Conservation (phyloP, 2,797 vertebrate genomes). For the Hirundo rustica region DNA sequence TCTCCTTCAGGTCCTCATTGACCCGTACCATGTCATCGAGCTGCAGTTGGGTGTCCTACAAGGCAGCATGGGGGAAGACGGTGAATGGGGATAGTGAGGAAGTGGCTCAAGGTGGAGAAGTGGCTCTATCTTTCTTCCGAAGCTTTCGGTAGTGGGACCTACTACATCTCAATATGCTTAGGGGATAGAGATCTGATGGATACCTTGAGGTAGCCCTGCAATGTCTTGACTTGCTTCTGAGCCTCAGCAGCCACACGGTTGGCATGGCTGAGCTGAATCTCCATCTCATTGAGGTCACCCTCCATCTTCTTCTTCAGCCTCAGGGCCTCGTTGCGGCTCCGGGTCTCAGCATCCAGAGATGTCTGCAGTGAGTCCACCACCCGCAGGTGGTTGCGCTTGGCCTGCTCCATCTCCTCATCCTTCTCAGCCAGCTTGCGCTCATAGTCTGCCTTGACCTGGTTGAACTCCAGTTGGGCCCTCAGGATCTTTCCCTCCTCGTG, state of each 20-base stretch:
- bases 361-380: slow-evolving; percentile 53
- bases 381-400: slow-evolving; percentile 89
- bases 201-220: slow-evolving; percentile 31
- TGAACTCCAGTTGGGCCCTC: slow-evolving; percentile 89
- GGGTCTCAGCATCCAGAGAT: slow-evolving; percentile 74
- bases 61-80: accelerated
- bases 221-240: slow-evolving; percentile 20
- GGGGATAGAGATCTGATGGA: background rate
- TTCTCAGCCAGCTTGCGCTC: slow-evolving; percentile 89
- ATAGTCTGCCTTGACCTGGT: slow-evolving; percentile 88
- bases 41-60: slow-evolving; percentile 83
- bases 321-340: slow-evolving; percentile 86
- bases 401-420: slow-evolving; percentile 93
- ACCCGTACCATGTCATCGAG: slow-evolving; percentile 78
- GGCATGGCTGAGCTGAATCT: slow-evolving; percentile 15
- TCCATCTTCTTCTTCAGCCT: slow-evolving; percentile 72
- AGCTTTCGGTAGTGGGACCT: background rate
- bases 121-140: background rate
- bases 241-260: background rate
- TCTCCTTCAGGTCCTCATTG: slow-evolving; percentile 88
- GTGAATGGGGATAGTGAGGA: background rate
- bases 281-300: slow-evolving; percentile 30
- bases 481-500: slow-evolving; percentile 91
- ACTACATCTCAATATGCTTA: background rate
- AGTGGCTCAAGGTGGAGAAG: background rate